Evolutionary conservation across 1,140 invertebrate species (phyloP).

Genomic region (Neuroterus valhalla): DNA sequence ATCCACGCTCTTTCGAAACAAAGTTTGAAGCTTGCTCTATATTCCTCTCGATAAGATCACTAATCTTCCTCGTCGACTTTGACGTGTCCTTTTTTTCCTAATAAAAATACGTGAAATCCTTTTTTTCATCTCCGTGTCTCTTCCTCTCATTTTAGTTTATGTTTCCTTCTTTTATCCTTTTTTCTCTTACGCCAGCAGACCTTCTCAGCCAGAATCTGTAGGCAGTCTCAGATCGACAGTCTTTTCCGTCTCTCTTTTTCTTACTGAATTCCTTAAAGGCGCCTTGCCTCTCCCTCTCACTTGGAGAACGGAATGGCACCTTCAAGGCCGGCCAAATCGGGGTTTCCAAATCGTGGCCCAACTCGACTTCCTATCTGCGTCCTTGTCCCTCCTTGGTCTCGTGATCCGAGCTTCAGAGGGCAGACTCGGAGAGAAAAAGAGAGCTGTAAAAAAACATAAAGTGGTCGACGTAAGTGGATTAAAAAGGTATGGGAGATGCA

Average conservation of each 20-base stretch:
- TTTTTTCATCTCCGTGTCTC: too few species aligned
- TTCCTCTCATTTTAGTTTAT: background rate
- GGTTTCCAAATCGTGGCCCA: slow-evolving; percentile 67
- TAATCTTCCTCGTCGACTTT: too few species aligned
- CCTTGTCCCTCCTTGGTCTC: slow-evolving; percentile 47
- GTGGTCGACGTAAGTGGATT: slow-evolving; percentile 16
- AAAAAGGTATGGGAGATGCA: slow-evolving; percentile 28
- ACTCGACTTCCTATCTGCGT: slow-evolving; percentile 63
- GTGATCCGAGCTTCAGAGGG: background rate
- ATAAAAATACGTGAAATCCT: too few species aligned
- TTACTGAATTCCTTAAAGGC: background rate
- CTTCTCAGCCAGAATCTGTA: background rate
- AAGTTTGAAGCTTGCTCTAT: too few species aligned
- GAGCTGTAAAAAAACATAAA: slow-evolving; percentile 27
- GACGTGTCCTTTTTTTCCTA: too few species aligned
- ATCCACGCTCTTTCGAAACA: too few species aligned
- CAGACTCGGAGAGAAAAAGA: slow-evolving; percentile 3
- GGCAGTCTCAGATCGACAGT: slow-evolving; percentile 24
- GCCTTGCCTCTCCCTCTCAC: slow-evolving; percentile 42
- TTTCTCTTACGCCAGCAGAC: background rate
- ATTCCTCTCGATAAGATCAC: too few species aligned
- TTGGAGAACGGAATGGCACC: slow-evolving; percentile 51
- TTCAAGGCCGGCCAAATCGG: slow-evolving; percentile 64
- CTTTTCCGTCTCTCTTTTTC: slow-evolving; percentile 37
- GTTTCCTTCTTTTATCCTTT: background rate